phyloP scores from a whole-genome alignment of 2,797 vertebrate species.

The Enteromius argenteus region DNA sequence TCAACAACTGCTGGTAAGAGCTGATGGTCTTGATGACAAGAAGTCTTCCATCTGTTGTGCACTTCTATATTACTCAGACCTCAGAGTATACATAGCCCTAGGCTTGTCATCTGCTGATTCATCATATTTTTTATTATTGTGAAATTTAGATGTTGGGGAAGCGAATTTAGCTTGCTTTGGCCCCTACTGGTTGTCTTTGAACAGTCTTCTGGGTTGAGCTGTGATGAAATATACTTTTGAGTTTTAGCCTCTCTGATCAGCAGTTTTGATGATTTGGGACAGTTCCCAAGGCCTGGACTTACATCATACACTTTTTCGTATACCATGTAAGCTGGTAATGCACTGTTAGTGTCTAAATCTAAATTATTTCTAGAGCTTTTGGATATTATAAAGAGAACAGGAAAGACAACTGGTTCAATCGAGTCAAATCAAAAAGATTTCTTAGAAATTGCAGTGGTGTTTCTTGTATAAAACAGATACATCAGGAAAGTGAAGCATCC shows the following conservation, averaged over 20 bases:
- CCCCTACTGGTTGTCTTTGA: not conserved
- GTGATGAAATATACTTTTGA: not conserved
- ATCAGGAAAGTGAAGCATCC: not conserved
- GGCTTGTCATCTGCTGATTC: conserved; percentile 7
- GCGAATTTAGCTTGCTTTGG: not conserved
- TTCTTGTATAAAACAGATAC: not conserved
- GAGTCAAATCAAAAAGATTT: not conserved
- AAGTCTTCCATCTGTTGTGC: conserved; percentile 1
- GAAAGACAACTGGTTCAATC: not conserved
- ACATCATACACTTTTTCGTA: not conserved
- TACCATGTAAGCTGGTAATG: not conserved
- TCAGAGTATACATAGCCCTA: not conserved
- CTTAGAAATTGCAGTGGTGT: not conserved
- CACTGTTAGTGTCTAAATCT: not conserved
- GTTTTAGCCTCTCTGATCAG: conserved; percentile 1
- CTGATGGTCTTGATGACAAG: not conserved
- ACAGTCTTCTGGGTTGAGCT: not conserved
- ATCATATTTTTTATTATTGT: conserved; percentile 1
- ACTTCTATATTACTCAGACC: conserved; percentile 2
- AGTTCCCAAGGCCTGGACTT: not conserved
- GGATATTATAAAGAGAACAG: not conserved
- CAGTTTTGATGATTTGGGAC: not conserved
- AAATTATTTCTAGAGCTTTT: not conserved
- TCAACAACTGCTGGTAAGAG: conserved; percentile 93
- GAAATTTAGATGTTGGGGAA: not conserved